Evolutionary conservation across 2,888 invertebrate species (phyloP).

Genomic region (Hofmannophila pseudospretella): DNA sequence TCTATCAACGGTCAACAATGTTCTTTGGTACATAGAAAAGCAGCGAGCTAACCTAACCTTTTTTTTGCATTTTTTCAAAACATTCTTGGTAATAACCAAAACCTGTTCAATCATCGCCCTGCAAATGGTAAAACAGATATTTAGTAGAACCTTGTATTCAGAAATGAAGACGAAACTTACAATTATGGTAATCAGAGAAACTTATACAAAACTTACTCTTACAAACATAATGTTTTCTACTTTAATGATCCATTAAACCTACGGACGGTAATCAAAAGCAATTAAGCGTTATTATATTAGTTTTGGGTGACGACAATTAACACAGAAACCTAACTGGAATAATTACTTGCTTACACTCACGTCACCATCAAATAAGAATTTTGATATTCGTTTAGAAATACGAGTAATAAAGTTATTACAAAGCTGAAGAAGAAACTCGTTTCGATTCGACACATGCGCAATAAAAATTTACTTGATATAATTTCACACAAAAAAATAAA

Average conservation of each 20-base stretch:
- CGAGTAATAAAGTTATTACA: slow-evolving; percentile 1
- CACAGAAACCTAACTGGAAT: slow-evolving; percentile 33
- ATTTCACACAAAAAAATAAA: too few species aligned
- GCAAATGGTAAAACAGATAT: too few species aligned
- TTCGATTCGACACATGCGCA: too few species aligned
- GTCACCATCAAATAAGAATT: slow-evolving; percentile 12
- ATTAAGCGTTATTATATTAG: slow-evolving; percentile 30
- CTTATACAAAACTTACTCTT: slow-evolving; percentile 10
- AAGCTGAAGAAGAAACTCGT: background rate
- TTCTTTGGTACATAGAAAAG: too few species aligned
- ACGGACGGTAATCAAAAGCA: slow-evolving; percentile 26
- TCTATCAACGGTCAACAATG: too few species aligned
- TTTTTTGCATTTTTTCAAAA: too few species aligned
- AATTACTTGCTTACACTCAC: slow-evolving; percentile 26
- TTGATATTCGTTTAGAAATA: background rate
- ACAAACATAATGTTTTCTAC: slow-evolving; percentile 6
- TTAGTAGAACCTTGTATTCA: too few species aligned
- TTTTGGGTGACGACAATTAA: slow-evolving; percentile 36
- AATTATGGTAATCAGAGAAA: too few species aligned
- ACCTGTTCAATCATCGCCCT: too few species aligned
- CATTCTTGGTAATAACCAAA: too few species aligned
- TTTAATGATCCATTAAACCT: slow-evolving; percentile 23
- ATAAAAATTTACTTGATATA: too few species aligned
- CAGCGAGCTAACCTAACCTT: too few species aligned
- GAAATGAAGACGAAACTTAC: slow-evolving; percentile 2